These are phyloP conservation scores for Sinohyriopsis cumingii DNA, from an alignment of 2,888 invertebrate species.

Conservation along the genomic window DNA sequence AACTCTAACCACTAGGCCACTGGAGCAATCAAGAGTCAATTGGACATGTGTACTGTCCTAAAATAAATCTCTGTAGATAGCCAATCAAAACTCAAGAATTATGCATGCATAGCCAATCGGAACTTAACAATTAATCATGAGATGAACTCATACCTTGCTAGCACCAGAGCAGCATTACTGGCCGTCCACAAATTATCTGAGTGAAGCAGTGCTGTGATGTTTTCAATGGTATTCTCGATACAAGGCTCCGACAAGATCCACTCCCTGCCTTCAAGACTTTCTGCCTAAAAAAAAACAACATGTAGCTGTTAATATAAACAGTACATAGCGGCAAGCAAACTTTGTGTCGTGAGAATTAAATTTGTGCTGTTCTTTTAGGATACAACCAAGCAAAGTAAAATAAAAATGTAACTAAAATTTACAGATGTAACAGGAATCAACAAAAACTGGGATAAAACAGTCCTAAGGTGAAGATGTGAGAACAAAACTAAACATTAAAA, in stretches of 20 bases:
- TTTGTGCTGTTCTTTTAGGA: too few relatives aligned
- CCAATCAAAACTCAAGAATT: neutral
- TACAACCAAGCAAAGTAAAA: neutral
- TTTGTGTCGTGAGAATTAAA: neutral
- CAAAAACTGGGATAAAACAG: too few relatives aligned
- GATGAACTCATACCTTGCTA: conserved; percentile 61
- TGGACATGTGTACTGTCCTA: too few relatives aligned
- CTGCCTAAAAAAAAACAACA: conserved; percentile 55
- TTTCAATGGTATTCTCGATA: conserved; percentile 56
- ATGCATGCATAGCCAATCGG: neutral
- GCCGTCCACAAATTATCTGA: conserved; percentile 70
- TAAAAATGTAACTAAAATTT: neutral
- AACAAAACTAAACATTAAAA: too few relatives aligned
- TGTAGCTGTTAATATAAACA: neutral
- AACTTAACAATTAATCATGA: too few relatives aligned
- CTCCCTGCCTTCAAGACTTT: conserved; percentile 66
- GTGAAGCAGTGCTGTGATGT: conserved; percentile 61
- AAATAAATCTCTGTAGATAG: neutral
- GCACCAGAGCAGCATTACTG: conserved; percentile 71
- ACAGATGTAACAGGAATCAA: too few relatives aligned
- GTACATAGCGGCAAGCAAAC: neutral
- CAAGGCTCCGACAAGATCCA: conserved; percentile 68
- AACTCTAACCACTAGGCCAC: too few relatives aligned
- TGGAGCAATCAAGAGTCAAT: too few relatives aligned
- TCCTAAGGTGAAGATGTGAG: too few relatives aligned